phyloP scores from a whole-genome alignment of 2,797 vertebrate species.

The Morus bassanus region DNA sequence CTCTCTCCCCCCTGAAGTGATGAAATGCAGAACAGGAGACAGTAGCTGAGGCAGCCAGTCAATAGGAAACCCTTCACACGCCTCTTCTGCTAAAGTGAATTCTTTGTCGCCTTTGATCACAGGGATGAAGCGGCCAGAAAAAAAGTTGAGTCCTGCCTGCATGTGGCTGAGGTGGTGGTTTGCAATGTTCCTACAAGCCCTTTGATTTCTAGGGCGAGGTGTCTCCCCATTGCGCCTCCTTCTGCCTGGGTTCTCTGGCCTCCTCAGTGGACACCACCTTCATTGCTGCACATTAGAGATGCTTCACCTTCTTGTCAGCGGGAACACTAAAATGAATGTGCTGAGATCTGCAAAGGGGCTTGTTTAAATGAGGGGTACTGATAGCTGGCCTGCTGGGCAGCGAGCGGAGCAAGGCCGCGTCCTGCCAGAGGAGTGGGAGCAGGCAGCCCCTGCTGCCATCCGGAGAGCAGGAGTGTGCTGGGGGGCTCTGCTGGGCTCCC shows the following conservation, averaged over 20 bases:
- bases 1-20: neutral
- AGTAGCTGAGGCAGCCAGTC: neutral
- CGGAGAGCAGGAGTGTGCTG: rapidly evolving
- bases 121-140: neutral
- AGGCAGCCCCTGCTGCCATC: no score
- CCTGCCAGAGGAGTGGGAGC: rapidly evolving
- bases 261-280: neutral
- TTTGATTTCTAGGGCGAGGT: neutral
- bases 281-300: rapidly evolving
- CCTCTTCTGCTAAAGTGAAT: neutral
- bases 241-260: neutral
- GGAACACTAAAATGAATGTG: neutral
- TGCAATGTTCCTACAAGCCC: neutral
- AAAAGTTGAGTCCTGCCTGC: neutral
- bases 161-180: neutral
- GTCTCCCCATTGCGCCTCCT: neutral
- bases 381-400: neutral
- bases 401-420: rapidly evolving
- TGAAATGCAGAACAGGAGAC: neutral
- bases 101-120: neutral
- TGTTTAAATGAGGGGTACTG: neutral
- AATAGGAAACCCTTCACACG: neutral
- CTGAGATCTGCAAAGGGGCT: neutral
- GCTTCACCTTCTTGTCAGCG: neutral
- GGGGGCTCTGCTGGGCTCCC: neutral